phyloP scores from a whole-genome alignment of 2,888 invertebrate genomes.

The Himalopsyche tibetana region DNA sequence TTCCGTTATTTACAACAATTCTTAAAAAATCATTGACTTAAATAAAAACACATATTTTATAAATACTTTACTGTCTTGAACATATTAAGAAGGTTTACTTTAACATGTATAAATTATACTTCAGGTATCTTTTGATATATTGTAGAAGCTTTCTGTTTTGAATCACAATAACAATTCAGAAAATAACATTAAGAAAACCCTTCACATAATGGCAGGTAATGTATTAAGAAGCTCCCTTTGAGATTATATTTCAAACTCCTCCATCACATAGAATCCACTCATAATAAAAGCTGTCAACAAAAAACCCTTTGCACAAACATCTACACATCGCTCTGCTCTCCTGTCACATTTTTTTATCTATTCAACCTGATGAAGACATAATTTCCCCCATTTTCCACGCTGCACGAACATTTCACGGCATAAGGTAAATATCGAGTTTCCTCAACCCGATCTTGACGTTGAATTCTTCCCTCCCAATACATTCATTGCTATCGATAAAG shows the following conservation, averaged over 20 bases:
- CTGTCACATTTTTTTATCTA: constrained; percentile 17
- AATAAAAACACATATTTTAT: too few relatives aligned
- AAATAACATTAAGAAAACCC: neutral
- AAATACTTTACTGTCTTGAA: too few relatives aligned
- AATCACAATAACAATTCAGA: neutral
- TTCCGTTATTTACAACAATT: too few relatives aligned
- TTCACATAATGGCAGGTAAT: neutral
- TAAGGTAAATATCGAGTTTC: constrained; percentile 17
- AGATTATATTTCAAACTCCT: neutral
- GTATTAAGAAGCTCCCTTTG: neutral
- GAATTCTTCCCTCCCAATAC: neutral
- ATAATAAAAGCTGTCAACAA: constrained; percentile 25
- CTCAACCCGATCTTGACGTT: neutral
- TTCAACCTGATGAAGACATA: constrained; percentile 16
- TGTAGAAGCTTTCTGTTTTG: too few relatives aligned
- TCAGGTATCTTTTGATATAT: too few relatives aligned
- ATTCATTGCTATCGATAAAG: constrained; percentile 14
- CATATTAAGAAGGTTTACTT: too few relatives aligned
- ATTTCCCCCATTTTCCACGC: constrained; percentile 16
- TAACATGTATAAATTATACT: too few relatives aligned
- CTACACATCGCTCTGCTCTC: neutral
- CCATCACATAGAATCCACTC: neutral
- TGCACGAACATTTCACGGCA: constrained; percentile 1
- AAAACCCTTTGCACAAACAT: constrained; percentile 9
- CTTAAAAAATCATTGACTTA: too few relatives aligned